Percentiles rank a stretch among this genome's conserved stretches.
phyloP scores from a whole-genome alignment of 2,888 invertebrate genomes.

The Epinotia nisella region DNA sequence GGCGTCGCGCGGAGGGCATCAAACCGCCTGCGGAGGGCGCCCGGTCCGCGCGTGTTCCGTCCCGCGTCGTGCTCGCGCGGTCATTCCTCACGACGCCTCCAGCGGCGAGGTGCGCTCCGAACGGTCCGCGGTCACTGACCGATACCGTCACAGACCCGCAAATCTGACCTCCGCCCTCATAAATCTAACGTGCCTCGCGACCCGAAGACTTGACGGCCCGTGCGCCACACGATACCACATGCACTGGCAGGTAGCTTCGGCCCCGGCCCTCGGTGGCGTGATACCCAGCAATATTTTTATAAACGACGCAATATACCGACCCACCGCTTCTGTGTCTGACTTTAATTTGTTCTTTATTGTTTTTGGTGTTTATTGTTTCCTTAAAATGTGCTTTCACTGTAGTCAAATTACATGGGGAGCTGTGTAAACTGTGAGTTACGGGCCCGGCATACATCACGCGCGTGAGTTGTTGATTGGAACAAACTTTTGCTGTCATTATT shows the following conservation, averaged over 20 bases:
- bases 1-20: conserved; percentile 80
- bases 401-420: conserved; percentile 61
- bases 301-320: conserved; percentile 63
- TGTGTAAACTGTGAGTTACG: conserved; percentile 59
- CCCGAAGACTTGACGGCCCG: conserved; percentile 47
- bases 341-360: conserved; percentile 79
- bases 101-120: conserved; percentile 64
- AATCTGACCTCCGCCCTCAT: conserved; percentile 55
- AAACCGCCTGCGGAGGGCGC: conserved; percentile 82
- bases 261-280: conserved; percentile 70
- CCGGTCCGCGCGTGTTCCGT: conserved; percentile 73
- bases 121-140: conserved; percentile 75
- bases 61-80: conserved; percentile 59
- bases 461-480: conserved; percentile 59
- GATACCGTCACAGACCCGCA: conserved; percentile 61
- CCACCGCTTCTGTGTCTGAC: conserved; percentile 70
- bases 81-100: conserved; percentile 71
- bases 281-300: conserved; percentile 70
- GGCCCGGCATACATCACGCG: conserved; percentile 50
- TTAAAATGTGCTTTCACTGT: conserved; percentile 71
- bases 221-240: conserved; percentile 48
- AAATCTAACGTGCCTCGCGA: conserved; percentile 52
- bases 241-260: conserved; percentile 66
- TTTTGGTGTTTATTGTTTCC: conserved; percentile 80
- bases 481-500: conserved; percentile 34